These are phyloP conservation scores for Lepidocolaptes lacrymiger DNA, from an alignment of 2,797 vertebrate species.

Conservation along the genomic window DNA sequence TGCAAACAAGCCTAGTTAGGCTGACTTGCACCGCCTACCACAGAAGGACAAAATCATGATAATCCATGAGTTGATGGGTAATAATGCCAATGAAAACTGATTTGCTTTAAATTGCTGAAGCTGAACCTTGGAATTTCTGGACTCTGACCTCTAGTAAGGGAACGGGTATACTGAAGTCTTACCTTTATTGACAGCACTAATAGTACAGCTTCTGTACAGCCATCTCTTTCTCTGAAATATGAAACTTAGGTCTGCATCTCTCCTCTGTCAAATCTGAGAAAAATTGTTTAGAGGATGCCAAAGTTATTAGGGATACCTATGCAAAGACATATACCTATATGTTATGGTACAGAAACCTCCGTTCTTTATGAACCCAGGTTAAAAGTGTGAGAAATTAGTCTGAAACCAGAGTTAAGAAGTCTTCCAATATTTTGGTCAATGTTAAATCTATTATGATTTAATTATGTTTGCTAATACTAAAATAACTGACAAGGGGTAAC, in stretches of 20 bases:
- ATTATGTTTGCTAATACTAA: background rate
- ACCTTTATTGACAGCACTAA: background rate
- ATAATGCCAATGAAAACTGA: background rate
- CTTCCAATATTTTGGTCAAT: background rate
- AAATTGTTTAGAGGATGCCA: background rate
- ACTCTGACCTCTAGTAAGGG: background rate
- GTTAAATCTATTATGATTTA: background rate
- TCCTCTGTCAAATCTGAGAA: background rate
- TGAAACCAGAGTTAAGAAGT: background rate
- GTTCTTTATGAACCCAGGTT: background rate
- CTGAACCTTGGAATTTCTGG: background rate
- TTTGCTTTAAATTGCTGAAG: background rate
- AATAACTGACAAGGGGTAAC: background rate
- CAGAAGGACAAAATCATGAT: background rate
- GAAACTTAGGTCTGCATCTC: background rate
- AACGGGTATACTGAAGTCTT: background rate
- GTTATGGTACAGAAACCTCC: background rate
- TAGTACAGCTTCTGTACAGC: background rate
- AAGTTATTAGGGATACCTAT: background rate
- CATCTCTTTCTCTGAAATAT: background rate
- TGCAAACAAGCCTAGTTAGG: background rate
- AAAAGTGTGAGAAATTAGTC: background rate
- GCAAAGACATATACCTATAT: background rate
- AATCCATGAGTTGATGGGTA: background rate
- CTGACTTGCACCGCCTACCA: background rate